These are phyloP conservation scores for Anneissia japonica DNA, from an alignment of 35 echinoderm and acorn worm species.

Conservation along the genomic window DNA sequence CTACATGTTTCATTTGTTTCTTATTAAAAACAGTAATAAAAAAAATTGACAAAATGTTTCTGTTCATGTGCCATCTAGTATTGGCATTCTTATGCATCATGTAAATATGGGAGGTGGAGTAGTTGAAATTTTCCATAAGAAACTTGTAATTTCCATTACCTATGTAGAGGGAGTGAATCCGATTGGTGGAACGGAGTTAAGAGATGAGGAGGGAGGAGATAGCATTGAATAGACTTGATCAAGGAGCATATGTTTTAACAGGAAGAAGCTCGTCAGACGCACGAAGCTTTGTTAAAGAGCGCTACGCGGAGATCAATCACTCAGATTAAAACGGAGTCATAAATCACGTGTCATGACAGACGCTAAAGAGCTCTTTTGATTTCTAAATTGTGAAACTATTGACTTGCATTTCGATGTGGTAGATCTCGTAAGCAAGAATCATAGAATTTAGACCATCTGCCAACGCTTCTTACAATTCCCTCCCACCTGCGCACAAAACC, in stretches of 20 bases:
- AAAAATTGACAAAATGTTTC: too few relatives aligned
- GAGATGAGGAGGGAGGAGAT: constrained; percentile 1
- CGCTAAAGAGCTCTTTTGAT: not conserved
- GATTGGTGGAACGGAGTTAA: not conserved
- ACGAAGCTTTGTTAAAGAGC: not conserved
- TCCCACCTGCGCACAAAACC: not conserved
- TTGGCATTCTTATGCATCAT: too few relatives aligned
- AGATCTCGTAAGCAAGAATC: not conserved
- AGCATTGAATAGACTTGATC: not conserved
- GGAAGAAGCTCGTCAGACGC: not conserved
- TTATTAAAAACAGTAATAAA: too few relatives aligned
- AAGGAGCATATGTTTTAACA: not conserved
- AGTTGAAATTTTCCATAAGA: too few relatives aligned
- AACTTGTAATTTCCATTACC: not conserved
- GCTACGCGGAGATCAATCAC: not conserved
- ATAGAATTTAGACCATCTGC: not conserved
- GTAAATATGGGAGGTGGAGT: too few relatives aligned
- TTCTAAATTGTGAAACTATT: constrained; percentile 2
- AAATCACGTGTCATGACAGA: not conserved
- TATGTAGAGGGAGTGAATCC: not conserved
- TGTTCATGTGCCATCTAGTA: too few relatives aligned
- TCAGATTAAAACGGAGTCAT: not conserved
- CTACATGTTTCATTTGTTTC: too few relatives aligned
- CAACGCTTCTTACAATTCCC: not conserved
- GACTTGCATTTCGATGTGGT: not conserved